Conservation (phyloP, 2,797 vertebrate genomes). For the Parauchenoglanis ngamensis region DNA sequence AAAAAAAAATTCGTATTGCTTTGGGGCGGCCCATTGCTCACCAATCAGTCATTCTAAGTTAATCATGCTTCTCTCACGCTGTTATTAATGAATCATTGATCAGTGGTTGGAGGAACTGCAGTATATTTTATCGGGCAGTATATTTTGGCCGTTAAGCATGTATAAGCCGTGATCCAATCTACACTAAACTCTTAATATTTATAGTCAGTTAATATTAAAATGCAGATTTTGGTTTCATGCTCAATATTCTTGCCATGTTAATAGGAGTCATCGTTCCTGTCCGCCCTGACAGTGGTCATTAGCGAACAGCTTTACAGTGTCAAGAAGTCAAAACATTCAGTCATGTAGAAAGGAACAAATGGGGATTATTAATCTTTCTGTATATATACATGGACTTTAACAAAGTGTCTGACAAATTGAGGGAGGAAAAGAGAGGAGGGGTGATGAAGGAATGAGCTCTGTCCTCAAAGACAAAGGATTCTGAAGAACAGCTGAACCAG, state of each 20-base stretch:
- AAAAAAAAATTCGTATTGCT: not conserved
- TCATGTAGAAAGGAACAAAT: slow-evolving; percentile 43
- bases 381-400: slow-evolving; percentile 24
- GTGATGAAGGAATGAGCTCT: slow-evolving; percentile 15
- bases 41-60: slow-evolving; percentile 23
- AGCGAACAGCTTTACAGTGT: slow-evolving; percentile 39
- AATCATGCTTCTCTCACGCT: slow-evolving; percentile 30
- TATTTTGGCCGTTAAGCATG: not conserved
- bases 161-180: slow-evolving; percentile 14
- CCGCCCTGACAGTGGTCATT: slow-evolving; percentile 26
- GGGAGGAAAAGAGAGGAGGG: not conserved
- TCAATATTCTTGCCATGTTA: slow-evolving; percentile 4
- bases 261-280: slow-evolving; percentile 19
- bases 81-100: slow-evolving; percentile 43
- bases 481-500: slow-evolving; percentile 4
- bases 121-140: not conserved
- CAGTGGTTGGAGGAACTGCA: not conserved
- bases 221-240: slow-evolving; percentile 4
- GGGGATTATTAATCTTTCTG: slow-evolving; percentile 37
- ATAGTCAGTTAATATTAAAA: slow-evolving; percentile 44
- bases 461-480: slow-evolving; percentile 22
- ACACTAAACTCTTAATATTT: slow-evolving; percentile 43
- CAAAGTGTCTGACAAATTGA: slow-evolving; percentile 32
- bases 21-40: not conserved
- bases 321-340: slow-evolving; percentile 42